phyloP scores from a whole-genome alignment of 2,113 vertebrate species.

The Sclerurus mexicanus region DNA sequence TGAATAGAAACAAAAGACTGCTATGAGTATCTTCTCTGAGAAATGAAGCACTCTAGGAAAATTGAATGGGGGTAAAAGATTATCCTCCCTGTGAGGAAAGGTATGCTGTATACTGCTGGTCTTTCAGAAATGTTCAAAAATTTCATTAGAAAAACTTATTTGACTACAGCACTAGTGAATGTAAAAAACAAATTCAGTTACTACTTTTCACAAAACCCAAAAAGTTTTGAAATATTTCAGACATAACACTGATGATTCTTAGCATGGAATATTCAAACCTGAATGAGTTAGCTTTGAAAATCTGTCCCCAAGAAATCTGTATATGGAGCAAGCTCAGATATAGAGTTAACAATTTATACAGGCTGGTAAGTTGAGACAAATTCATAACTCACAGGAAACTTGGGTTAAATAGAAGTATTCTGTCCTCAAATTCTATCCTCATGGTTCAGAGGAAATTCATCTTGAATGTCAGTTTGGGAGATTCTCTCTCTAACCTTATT shows the following conservation, averaged over 20 bases:
- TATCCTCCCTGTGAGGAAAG: background rate
- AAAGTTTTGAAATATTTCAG: background rate
- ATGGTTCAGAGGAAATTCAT: slow-evolving; percentile 36
- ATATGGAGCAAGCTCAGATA: background rate
- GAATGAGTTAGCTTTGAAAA: background rate
- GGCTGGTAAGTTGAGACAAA: slow-evolving; percentile 37
- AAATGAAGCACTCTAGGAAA: background rate
- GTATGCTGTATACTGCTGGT: background rate
- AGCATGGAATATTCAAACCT: background rate
- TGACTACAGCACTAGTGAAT: background rate
- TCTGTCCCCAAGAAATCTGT: background rate
- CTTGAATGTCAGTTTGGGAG: background rate
- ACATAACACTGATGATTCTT: background rate
- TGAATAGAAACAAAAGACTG: background rate
- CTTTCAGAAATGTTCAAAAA: background rate
- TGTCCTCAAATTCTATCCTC: no score
- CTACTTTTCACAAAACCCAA: background rate
- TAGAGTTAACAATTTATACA: background rate
- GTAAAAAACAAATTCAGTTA: background rate
- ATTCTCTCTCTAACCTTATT: background rate
- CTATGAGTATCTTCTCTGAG: background rate
- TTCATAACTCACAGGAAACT: background rate
- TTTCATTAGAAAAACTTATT: background rate
- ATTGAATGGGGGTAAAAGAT: background rate
- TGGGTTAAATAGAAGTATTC: slow-evolving; percentile 37